Evolutionary conservation across 2,797 vertebrate species (phyloP), one percentile per base, ranked within the genome.

Genomic region (Anomalospiza imberbis): DNA sequence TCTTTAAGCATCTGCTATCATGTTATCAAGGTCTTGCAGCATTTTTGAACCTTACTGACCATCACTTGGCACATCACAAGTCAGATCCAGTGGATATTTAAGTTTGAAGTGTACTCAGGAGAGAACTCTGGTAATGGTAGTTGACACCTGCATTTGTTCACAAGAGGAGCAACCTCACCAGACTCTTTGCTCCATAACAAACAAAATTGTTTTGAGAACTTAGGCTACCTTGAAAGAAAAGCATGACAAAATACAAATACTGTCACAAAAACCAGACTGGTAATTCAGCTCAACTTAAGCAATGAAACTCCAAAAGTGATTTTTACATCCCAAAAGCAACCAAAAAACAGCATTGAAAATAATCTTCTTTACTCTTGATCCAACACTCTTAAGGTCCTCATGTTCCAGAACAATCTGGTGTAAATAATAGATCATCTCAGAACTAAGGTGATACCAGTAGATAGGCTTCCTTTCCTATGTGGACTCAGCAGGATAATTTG

Each of bases 401-500:
- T 3, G 8, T 70, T 93, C 44, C n/a, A 93, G 40, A 90, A 42
- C 2, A 34, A 67, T 36, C 51, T 63, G 29, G 17, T 28, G 10
- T 17, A 85, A 86, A 36, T 29, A 63, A 31, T 14, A 48, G 1
- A 7, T 54, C 54, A 38, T 14, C 47, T 77, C 47, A 63, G 32
- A 81, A 47, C n/a, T 50, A 16, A 84, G n/a, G 79, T 51, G 13
- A 62, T 53, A 73, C 89, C 34, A 53, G 38, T 22, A 63, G 48
- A 51, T 79, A 36, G 13, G n/a, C 38, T 84, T 81, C 51, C 50
- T 92, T 85, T 77, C 24, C 13, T 18, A 12, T 9, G 5, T 32
- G 66, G 55, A 47, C 58, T 71, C 83, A 94, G 85, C 66, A 83
- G 55, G 57, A 47, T 75, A 55, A 95, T 94, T 96, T 81, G 57